Evolutionary conservation across 2,888 invertebrate species (phyloP), one percentile per base, ranked within the genome.

Genomic region (Cabera pusaria): DNA sequence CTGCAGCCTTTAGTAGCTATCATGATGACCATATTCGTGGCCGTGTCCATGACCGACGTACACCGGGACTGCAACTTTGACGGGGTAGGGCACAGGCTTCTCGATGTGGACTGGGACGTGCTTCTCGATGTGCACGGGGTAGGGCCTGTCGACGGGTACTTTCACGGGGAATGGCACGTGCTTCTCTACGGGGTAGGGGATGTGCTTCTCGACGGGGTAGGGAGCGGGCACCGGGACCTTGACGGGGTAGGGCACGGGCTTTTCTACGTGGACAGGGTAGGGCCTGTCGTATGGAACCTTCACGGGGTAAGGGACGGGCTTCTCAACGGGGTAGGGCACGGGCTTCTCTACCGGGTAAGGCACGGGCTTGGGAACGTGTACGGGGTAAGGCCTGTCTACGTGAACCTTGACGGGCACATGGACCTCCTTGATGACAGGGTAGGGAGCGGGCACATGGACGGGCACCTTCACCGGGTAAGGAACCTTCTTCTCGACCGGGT

Each of bases 161-260:
- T 92, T 92, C 3, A 94, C 92, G 42, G 93, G 93, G 60, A 90
- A 90, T 10, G 91, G 93, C 17, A 94, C 90, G 41, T 85, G 91
- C 68, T 91, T 93, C 68, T 93, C 93, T 0, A 92, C 91, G 5
- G 93, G 93, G 68, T 92, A 92, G 1, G 93, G 93, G 46, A 92
- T 87, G 68, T 91, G 82, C 58, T 91, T 91, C 65, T 90, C 90
- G 10, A 90, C 91, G 56, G 90, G 90, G 74, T 92, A 92, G 0
- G 92, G 93, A 6, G 92, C 92, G 42, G 93, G 91, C 26, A 92
- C 90, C 24, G 90, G 93, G 5, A 94, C 91, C 72, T 94, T 93
- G 7, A 94, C 93, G 39, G 88, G 90, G 73, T 89, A 87, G 12
- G 80, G 84, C 22, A 87, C 79, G 34, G 74, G 80, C 49, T 84